These are phyloP conservation scores for Oostethus manadensis DNA, from an alignment of 2,113 vertebrate species.

Conservation along the genomic window DNA sequence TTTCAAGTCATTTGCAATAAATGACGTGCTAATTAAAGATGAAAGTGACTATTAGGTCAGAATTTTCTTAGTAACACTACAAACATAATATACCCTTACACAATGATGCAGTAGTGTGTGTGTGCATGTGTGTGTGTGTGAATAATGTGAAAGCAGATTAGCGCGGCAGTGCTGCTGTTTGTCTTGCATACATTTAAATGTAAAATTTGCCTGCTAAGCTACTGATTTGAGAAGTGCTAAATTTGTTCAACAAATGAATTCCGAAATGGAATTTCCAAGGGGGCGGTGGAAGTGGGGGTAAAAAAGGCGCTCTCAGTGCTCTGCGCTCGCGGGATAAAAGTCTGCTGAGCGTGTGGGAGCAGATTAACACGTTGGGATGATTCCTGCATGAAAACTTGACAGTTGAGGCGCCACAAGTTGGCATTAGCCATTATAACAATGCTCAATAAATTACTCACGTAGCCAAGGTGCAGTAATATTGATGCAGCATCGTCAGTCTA, in stretches of 20 bases:
- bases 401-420: no score
- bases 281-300: not conserved
- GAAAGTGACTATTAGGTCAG: no score
- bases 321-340: not conserved
- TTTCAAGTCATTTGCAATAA: no score
- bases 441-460: no score
- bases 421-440: no score
- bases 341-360: no score
- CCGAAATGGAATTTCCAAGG: conserved; percentile 29
- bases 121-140: conserved; percentile 16
- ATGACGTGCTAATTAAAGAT: no score
- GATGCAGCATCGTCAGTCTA: no score
- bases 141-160: conserved; percentile 43
- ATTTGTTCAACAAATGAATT: conserved; percentile 31
- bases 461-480: no score
- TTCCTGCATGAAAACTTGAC: no score
- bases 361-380: no score
- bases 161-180: conserved; percentile 39
- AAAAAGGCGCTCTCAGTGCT: no score
- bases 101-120: conserved; percentile 5
- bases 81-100: conserved; percentile 7
- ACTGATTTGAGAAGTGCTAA: conserved; percentile 8
- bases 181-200: conserved; percentile 40
- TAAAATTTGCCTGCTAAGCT: conserved; percentile 25
- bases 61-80: conserved; percentile 3